Evolutionary conservation across 2,797 vertebrate species (phyloP).

Genomic region (Parotocinclus haroldoi): DNA sequence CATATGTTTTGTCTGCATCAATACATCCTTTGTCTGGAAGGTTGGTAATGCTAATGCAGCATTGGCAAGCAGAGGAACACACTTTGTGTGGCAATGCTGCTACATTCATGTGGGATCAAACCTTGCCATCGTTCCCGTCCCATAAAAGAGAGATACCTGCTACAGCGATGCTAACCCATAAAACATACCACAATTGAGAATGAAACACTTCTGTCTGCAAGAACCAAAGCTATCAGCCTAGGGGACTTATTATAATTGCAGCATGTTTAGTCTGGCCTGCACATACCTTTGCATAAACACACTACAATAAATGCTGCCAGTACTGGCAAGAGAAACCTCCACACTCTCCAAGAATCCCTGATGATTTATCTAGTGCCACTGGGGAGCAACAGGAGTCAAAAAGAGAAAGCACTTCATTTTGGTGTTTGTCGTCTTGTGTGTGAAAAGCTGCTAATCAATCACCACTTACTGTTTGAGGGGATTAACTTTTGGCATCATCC

Average conservation of each 20-base stretch:
- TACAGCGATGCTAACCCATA: no score
- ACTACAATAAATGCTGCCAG: conserved; percentile 16
- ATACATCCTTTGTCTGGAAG: conserved; percentile 77
- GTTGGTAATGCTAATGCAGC: conserved; percentile 66
- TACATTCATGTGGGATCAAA: conserved; percentile 57
- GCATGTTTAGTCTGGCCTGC: conserved; percentile 42
- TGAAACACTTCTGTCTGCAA: background rate
- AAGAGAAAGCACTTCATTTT: conserved; percentile 21
- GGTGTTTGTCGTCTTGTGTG: conserved; percentile 31
- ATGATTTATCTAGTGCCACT: conserved; percentile 74
- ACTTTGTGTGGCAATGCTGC: background rate
- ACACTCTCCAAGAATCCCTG: conserved; percentile 48
- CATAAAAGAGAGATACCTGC: background rate
- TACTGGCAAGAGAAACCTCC: conserved; percentile 15
- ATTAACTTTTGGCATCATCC: conserved; percentile 26
- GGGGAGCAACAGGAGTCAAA: conserved; percentile 50
- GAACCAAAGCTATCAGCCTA: background rate
- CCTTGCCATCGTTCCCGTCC: background rate
- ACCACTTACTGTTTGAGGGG: conserved; percentile 29
- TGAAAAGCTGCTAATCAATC: conserved; percentile 33
- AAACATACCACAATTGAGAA: no score
- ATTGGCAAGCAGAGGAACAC: conserved; percentile 3
- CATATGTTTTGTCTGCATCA: conserved; percentile 68
- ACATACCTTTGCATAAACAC: conserved; percentile 39
- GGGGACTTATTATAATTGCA: conserved; percentile 27